These are phyloP conservation scores for Gymnobelideus leadbeateri DNA, from an alignment of 2,113 vertebrate species.

Conservation along the genomic window DNA sequence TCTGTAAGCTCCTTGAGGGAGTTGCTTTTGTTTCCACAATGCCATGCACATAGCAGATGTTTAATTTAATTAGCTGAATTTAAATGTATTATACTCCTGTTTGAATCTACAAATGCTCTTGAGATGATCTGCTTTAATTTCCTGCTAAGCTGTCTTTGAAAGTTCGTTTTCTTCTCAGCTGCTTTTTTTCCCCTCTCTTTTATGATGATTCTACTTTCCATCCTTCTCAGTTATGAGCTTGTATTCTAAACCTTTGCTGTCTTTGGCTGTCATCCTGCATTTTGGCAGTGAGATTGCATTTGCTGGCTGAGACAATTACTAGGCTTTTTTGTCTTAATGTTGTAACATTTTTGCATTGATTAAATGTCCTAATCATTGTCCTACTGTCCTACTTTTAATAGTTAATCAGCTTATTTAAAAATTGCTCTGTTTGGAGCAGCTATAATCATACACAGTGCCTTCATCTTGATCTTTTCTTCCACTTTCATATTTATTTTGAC, in stretches of 20 bases:
- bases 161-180: neutral
- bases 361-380: neutral
- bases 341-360: neutral
- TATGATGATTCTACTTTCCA: neutral
- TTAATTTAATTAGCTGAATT: slow-evolving; percentile 5
- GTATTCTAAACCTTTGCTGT: neutral
- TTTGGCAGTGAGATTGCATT: neutral
- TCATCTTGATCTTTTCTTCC: neutral
- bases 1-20: neutral
- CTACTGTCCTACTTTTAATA: neutral
- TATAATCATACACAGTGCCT: neutral
- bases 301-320: neutral
- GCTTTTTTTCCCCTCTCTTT: neutral
- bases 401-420: neutral
- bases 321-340: neutral
- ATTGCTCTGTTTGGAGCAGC: neutral
- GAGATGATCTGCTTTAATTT: neutral
- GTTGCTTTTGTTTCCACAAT: neutral
- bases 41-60: neutral
- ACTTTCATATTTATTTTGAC: slow-evolving; percentile 7
- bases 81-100: neutral
- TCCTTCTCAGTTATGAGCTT: neutral
- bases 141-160: neutral
- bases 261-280: neutral
- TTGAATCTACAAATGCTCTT: neutral